Evolutionary conservation across 2,797 vertebrate species (phyloP).

Genomic region (Epinephelus awoara): DNA sequence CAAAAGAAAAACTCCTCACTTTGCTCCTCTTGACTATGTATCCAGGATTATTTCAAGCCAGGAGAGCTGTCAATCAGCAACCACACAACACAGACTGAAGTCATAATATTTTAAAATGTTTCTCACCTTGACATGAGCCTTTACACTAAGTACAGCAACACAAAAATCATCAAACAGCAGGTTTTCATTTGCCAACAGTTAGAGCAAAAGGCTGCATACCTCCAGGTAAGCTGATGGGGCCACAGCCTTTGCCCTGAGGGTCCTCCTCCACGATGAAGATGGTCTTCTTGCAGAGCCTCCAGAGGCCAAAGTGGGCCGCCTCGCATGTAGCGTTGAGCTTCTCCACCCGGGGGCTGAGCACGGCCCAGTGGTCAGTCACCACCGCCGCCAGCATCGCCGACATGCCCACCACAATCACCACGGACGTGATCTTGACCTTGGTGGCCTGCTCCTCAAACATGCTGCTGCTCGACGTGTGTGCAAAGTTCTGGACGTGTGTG

Average conservation of each 20-base stretch:
- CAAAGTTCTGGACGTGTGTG: slow-evolving; percentile 8
- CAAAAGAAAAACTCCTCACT: background rate
- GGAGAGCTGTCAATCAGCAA: background rate
- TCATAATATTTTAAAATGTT: background rate
- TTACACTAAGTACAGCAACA: background rate
- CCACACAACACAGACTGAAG: background rate
- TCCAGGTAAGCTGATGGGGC: slow-evolving; percentile 91
- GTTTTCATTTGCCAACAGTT: background rate
- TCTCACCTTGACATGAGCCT: background rate
- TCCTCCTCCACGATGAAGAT: slow-evolving; percentile 85
- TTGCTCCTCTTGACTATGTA: background rate
- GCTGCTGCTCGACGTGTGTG: slow-evolving; percentile 19
- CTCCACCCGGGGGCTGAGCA: slow-evolving; percentile 91
- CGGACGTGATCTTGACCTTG: slow-evolving; percentile 91
- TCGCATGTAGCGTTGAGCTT: slow-evolving; percentile 90
- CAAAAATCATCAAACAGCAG: background rate
- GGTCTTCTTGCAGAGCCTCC: slow-evolving; percentile 93
- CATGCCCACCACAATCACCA: slow-evolving; percentile 90
- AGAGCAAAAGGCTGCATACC: slow-evolving; percentile 83
- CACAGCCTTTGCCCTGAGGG: slow-evolving; percentile 85
- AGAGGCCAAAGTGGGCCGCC: slow-evolving; percentile 95
- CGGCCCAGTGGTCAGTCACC: slow-evolving; percentile 96
- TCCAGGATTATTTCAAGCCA: background rate
- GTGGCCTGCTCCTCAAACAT: slow-evolving; percentile 90
- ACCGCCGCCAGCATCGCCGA: slow-evolving; percentile 91